Conservation (phyloP, 2,797 vertebrate genomes). For the Monodelphis domestica region DNA sequence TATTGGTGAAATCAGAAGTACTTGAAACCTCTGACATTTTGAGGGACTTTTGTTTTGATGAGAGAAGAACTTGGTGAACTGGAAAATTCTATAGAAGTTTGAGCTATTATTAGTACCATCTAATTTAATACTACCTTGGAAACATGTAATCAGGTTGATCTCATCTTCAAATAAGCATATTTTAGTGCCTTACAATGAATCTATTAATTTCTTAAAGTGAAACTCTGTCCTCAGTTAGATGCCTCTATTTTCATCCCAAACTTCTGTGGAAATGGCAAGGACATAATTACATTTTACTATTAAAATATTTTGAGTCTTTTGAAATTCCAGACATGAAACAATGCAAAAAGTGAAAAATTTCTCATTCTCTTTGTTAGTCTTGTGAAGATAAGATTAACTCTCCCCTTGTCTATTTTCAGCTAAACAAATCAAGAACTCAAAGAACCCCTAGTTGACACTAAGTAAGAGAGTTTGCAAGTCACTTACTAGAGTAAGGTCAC, state of each 20-base stretch:
- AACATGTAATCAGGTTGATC: neutral
- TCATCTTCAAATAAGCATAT: neutral
- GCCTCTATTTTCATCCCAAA: constrained; percentile 22
- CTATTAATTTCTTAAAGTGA: constrained; percentile 4
- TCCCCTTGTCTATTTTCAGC: no score
- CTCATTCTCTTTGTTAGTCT: neutral
- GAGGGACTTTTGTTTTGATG: neutral
- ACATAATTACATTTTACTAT: constrained; percentile 26
- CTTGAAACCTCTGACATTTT: neutral
- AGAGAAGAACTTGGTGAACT: neutral
- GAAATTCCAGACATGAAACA: constrained; percentile 21
- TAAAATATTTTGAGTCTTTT: constrained; percentile 1
- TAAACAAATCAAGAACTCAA: no score
- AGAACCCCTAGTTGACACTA: no score
- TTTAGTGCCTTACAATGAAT: neutral
- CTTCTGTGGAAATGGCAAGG: constrained; percentile 16
- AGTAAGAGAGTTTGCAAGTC: no score
- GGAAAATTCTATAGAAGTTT: constrained; percentile 9
- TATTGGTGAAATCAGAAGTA: neutral
- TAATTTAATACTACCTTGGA: constrained; percentile 1
- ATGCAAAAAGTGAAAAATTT: neutral
- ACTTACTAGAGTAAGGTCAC: no score
- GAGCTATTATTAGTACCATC: constrained; percentile 19
- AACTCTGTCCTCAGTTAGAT: constrained; percentile 27
- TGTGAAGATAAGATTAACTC: no score